A percentile compares a stretch with the other conserved stretches of the same genome.
These are phyloP conservation scores for Cricetomys ansorgei DNA, from an alignment of 2,113 vertebrate genomes.

Conservation along the genomic window DNA sequence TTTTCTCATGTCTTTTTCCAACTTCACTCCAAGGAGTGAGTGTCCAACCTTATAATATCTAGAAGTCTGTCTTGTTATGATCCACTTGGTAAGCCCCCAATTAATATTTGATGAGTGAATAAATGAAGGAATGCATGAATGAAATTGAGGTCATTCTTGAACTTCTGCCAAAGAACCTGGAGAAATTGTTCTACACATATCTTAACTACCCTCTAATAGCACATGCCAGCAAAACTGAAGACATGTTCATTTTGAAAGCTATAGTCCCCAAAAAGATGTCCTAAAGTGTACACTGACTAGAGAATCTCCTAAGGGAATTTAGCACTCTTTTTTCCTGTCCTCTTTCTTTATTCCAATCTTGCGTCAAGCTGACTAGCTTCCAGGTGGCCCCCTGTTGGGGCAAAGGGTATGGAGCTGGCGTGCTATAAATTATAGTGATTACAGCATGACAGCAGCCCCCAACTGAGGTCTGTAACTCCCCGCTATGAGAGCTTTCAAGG, in stretches of 20 bases:
- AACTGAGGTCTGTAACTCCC: slow-evolving; percentile 55
- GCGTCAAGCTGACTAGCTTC: slow-evolving; percentile 36
- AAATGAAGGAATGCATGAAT: background rate
- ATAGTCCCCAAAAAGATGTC: background rate
- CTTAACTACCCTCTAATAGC: background rate
- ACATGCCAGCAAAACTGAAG: background rate
- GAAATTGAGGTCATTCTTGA: slow-evolving; percentile 36
- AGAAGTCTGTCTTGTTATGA: background rate
- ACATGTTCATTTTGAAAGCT: background rate
- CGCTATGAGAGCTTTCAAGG: slow-evolving; percentile 65
- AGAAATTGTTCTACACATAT: background rate
- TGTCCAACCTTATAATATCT: background rate
- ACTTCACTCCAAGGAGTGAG: background rate
- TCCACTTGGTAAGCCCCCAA: background rate
- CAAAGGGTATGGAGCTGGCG: background rate
- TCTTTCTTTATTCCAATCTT: background rate
- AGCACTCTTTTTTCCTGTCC: background rate
- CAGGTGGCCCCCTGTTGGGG: slow-evolving; percentile 48
- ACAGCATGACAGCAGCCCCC: slow-evolving; percentile 31
- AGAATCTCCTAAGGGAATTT: background rate
- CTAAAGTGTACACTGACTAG: background rate
- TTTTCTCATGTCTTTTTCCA: background rate
- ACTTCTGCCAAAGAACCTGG: background rate
- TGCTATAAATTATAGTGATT: slow-evolving; percentile 3
- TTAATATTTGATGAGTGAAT: slow-evolving; percentile 4